Percentiles rank a stretch among this genome's conserved stretches.
Conservation (phyloP, 2,113 vertebrate species). For the Mobula birostris region DNA sequence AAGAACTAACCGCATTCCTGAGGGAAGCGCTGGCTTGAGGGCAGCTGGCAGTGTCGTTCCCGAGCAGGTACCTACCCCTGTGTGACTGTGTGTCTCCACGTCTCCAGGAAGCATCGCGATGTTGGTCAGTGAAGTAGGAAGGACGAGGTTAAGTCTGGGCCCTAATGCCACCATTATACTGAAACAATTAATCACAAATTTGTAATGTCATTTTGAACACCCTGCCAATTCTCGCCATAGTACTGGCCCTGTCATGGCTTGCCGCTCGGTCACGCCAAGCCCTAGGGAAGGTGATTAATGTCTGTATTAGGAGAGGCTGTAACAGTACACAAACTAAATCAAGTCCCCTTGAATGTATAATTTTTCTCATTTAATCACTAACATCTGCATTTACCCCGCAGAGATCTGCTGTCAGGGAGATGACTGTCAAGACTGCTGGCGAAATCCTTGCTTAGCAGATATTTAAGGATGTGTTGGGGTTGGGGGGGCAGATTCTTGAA, state of each 20-base stretch:
- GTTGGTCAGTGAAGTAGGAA: not conserved
- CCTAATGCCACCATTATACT: not conserved
- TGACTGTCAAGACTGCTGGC: not conserved
- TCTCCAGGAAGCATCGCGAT: not conserved
- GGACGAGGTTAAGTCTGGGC: not conserved
- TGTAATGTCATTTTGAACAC: no score
- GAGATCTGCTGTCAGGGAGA: not conserved
- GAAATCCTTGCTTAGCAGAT: not conserved
- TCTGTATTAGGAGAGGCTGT: not conserved
- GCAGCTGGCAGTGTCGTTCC: no score
- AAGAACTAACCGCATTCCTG: not conserved
- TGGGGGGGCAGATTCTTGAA: not conserved
- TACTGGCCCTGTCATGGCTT: not conserved
- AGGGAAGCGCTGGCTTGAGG: not conserved
- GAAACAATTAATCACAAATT: no score
- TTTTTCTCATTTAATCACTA: conserved; percentile 4
- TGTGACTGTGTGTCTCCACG: no score
- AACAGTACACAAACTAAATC: not conserved
- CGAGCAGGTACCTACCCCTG: no score
- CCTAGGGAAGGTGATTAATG: not conserved
- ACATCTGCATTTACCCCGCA: not conserved
- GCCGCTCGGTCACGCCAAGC: not conserved
- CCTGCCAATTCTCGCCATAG: no score
- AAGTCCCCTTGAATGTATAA: not conserved
- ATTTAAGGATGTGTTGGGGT: not conserved